A percentile compares a stretch with the other conserved stretches of the same genome.
These are phyloP conservation scores for Trachops cirrhosus DNA, from an alignment of 2,797 vertebrate genomes.

Conservation along the genomic window DNA sequence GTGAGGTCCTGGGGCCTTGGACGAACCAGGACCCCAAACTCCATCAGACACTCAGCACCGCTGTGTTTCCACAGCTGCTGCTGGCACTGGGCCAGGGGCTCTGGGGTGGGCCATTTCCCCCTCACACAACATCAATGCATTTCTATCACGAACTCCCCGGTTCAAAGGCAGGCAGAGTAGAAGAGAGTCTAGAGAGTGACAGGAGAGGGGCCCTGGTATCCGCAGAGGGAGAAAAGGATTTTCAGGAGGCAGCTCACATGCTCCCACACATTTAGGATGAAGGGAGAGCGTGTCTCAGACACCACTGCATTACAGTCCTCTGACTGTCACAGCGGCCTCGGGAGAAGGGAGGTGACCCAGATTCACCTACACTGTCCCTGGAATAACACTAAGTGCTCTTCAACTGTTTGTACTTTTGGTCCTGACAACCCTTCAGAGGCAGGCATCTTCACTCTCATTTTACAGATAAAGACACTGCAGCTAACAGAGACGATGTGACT, in stretches of 20 bases:
- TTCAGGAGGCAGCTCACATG: not conserved
- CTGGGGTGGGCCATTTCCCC: not conserved
- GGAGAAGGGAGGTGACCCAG: not conserved
- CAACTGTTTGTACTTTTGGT: not conserved
- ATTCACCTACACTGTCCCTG: not conserved
- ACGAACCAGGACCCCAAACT: not conserved
- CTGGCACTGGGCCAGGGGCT: not conserved
- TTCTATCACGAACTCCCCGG: not conserved
- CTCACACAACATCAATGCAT: not conserved
- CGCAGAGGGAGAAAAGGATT: not conserved
- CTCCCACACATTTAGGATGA: not conserved
- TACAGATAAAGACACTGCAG: not conserved
- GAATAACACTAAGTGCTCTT: not conserved
- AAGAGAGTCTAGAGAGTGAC: not conserved
- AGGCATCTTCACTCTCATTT: not conserved
- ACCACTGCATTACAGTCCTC: too few species aligned
- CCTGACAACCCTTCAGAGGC: not conserved
- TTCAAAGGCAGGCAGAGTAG: not conserved
- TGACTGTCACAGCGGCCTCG: not conserved
- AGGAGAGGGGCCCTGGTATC: not conserved
- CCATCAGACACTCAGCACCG: not conserved
- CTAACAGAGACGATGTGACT: not conserved
- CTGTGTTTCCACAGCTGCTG: slow-evolving; percentile 7
- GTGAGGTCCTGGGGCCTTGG: not conserved
- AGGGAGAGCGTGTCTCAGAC: not conserved